Evolutionary conservation across 53 echinoderm and acorn worm species (phyloP).

Genomic region (Hippasteria phrygiana): DNA sequence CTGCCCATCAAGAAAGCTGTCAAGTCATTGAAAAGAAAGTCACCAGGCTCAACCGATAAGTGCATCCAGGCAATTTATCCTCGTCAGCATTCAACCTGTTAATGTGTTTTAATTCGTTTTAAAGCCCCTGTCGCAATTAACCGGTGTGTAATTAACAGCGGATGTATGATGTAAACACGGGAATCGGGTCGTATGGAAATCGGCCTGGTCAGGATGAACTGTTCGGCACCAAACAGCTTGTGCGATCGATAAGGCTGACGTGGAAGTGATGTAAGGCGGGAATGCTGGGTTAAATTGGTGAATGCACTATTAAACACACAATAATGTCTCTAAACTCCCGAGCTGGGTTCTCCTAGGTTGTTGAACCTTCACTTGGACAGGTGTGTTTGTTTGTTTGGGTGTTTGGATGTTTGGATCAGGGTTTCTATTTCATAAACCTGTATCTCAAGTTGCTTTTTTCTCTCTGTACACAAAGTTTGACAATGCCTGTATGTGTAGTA

Average conservation of each 20-base stretch:
- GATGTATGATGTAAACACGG: neutral
- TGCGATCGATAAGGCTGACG: neutral
- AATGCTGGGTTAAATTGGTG: neutral
- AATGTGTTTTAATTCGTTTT: slow-evolving; percentile 45
- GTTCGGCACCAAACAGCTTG: neutral
- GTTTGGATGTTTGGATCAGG: neutral
- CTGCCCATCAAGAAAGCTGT: slow-evolving; percentile 35
- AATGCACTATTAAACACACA: neutral
- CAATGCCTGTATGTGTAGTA: neutral
- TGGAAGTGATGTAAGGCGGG: neutral
- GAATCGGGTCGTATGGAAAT: neutral
- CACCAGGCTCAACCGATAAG: neutral
- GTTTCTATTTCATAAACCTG: neutral
- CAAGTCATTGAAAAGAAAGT: neutral
- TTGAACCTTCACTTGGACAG: neutral
- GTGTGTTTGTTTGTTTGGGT: neutral
- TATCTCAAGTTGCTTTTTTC: neutral
- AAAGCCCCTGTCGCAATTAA: slow-evolving; percentile 22
- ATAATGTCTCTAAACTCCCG: neutral
- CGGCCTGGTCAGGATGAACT: neutral
- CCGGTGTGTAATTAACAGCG: slow-evolving; percentile 44
- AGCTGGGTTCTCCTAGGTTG: neutral
- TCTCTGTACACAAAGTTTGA: neutral
- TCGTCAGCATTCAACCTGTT: slow-evolving; percentile 27
- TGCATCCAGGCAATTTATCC: slow-evolving; percentile 20